Evolutionary conservation across 2,797 vertebrate genomes (phyloP).

Genomic region (Peromyscus attwateri): DNA sequence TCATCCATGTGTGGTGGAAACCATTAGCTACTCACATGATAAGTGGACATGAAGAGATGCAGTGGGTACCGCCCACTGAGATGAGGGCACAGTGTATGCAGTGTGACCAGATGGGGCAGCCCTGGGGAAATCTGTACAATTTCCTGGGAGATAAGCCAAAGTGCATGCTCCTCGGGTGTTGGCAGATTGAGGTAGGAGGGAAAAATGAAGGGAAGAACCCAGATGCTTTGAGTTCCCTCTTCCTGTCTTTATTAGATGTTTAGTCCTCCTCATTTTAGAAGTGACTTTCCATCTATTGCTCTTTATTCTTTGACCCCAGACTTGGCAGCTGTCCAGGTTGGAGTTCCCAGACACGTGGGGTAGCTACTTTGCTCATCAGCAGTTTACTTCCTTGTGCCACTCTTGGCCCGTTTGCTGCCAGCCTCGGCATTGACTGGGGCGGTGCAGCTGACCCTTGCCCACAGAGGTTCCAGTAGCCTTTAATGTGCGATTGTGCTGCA

Average conservation of each 20-base stretch:
- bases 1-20: not conserved
- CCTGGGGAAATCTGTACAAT: not conserved
- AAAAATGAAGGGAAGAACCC: not conserved
- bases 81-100: not conserved
- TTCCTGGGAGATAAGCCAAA: not conserved
- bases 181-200: not conserved
- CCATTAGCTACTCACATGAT: not conserved
- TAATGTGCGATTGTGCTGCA: not conserved
- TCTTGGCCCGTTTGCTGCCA: not conserved
- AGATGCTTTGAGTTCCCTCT: not conserved
- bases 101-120: not conserved
- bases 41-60: not conserved
- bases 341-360: not conserved
- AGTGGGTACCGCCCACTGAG: not conserved
- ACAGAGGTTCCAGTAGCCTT: not conserved
- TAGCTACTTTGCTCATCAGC: fast-evolving
- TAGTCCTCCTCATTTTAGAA: not conserved
- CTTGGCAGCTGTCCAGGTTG: not conserved
- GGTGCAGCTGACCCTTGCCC: not conserved
- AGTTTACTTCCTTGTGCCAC: not conserved
- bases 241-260: not conserved
- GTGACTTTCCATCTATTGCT: not conserved
- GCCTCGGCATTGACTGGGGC: not conserved
- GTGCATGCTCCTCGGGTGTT: not conserved
- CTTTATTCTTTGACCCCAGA: constrained; percentile 13